Conservation (phyloP, 2,888 invertebrate genomes). For the Sialis lutaria region DNA sequence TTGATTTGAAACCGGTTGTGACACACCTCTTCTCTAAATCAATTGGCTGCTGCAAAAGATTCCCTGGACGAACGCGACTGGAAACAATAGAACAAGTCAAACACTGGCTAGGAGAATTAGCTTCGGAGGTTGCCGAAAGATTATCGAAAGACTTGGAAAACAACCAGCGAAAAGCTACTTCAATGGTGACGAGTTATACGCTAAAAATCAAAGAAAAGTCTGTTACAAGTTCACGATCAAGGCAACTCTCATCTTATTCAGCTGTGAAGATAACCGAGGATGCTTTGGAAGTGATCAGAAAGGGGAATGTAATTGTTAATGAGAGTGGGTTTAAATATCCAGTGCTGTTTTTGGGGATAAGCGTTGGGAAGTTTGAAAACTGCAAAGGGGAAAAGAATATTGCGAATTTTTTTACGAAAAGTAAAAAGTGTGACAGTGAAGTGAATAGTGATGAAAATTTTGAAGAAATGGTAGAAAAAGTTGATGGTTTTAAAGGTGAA, state of each 20-base stretch:
- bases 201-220: constrained; percentile 36
- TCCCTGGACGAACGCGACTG: constrained; percentile 65
- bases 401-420: constrained; percentile 34
- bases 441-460: background rate
- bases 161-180: constrained; percentile 64
- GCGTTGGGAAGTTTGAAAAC: constrained; percentile 61
- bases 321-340: constrained; percentile 25
- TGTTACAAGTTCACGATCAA: constrained; percentile 45
- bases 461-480: background rate
- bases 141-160: constrained; percentile 62
- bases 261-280: constrained; percentile 44
- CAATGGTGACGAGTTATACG: constrained; percentile 58
- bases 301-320: constrained; percentile 20
- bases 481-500: background rate
- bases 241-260: constrained; percentile 40
- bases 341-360: constrained; percentile 56
- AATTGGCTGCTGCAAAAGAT: constrained; percentile 91
- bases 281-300: constrained; percentile 48
- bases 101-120: constrained; percentile 68
- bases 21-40: constrained; percentile 76
- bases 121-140: constrained; percentile 69
- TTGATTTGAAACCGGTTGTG: constrained; percentile 75
- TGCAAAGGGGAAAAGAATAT: constrained; percentile 36
- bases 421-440: constrained; percentile 10
- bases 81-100: constrained; percentile 42